Base-by-base conservation (phyloP, 1,140 invertebrate species). In the Pseudachorutes palmiensis region DNA sequence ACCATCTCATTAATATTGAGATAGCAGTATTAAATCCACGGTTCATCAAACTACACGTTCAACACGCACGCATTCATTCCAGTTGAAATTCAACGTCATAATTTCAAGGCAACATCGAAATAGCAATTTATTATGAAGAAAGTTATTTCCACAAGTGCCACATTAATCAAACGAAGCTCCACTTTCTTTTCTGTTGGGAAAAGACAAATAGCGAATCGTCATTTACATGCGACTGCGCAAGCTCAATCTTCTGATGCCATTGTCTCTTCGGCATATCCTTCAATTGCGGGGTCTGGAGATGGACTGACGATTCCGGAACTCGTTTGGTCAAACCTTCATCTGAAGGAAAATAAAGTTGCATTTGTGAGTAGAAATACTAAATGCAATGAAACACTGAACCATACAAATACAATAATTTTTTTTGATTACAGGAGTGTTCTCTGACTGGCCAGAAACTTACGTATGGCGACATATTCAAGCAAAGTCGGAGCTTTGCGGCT, bases 301-400 rank as follows among this genome's bases (percentile, higher is more conserved):
- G 65, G 65, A 19, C 1, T 57, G 1, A 70, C 65, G 22, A 45
- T 70, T 26, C 69, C 69, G 30, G 69, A 70, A 57, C 64, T 67
- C 22, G n/a, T 70, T 19, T 67, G 69, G 69, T 32, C 33, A 19
- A 67, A 67, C 24, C 30, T 67, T 14, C 19, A 31, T 1, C n/a
- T 33, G n/a, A 64, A 60, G 62, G 62, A 45, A 24, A 48, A 65
- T 22, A 5, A 29, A 1, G 28, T 62, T 26, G 69, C 69, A 9
- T 62, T 70, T 62, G 69, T 70, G 64, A 65, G 62, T 41, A n/a
- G n/a, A n/a, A n/a, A n/a, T n/a, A n/a, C n/a, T n/a, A n/a, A 65
- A 65, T 22, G 32, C 31, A 30, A 29, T 19, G 16, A 57, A 30
- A 9, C 5, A 22, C 12, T 61, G 3, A 64, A 5, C 2, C 3